Conservation (phyloP, 2,113 vertebrate genomes). For the Calidris pugnax region DNA sequence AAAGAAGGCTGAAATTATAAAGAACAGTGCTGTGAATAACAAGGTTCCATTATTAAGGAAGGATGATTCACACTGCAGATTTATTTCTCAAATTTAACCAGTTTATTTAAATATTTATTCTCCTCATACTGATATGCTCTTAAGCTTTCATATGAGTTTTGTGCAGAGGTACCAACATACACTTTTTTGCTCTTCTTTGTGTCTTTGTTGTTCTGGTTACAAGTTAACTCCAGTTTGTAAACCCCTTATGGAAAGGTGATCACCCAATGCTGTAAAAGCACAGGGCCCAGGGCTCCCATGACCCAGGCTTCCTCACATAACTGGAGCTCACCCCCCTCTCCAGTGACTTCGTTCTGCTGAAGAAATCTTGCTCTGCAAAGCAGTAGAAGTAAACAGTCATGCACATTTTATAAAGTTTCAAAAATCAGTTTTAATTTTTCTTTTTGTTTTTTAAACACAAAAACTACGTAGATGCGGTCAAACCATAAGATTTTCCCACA, state of each 20-base stretch:
- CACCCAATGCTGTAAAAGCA: not conserved
- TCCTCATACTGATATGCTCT: not conserved
- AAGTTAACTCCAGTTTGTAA: not conserved
- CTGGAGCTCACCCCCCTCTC: not conserved
- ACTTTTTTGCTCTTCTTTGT: not conserved
- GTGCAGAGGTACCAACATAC: not conserved
- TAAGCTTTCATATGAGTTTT: not conserved
- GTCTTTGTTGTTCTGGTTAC: not conserved
- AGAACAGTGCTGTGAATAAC: not conserved
- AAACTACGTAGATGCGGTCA: not conserved
- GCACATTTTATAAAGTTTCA: not conserved
- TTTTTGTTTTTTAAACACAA: not conserved
- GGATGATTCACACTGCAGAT: not conserved
- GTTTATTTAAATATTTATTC: not conserved
- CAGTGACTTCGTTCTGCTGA: not conserved
- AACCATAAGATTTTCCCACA: not conserved
- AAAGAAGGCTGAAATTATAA: not conserved
- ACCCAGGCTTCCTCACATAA: not conserved
- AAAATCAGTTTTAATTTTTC: not conserved
- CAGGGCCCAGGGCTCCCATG: accelerated
- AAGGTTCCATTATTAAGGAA: not conserved
- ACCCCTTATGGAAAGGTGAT: not conserved
- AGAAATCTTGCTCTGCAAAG: not conserved
- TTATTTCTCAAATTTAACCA: not conserved
- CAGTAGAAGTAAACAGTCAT: not conserved